Conservation (phyloP, 2,888 invertebrate species). For the Rhamnusium bicolor region DNA sequence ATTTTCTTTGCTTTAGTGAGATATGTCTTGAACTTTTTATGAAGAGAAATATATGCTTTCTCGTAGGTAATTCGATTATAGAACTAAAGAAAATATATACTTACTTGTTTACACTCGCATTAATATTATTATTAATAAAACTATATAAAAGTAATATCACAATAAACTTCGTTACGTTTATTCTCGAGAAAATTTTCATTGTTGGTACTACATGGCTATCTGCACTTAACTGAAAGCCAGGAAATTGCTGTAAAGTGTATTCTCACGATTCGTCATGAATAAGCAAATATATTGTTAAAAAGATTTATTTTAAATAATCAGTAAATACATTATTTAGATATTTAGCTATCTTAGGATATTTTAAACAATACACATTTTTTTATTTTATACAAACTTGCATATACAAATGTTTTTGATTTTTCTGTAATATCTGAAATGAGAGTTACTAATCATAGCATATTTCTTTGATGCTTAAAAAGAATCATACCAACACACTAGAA, state of each 20-base stretch:
- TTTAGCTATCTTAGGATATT: too few species aligned
- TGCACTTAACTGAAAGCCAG: constrained; percentile 47
- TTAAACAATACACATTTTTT: too few species aligned
- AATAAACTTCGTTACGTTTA: constrained; percentile 44
- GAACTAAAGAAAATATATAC: constrained; percentile 30
- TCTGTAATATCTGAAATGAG: too few species aligned
- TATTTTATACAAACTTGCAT: too few species aligned
- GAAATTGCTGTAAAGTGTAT: constrained; percentile 31
- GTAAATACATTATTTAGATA: too few species aligned
- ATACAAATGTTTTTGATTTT: too few species aligned
- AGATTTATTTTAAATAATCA: constrained; percentile 14
- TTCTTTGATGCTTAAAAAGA: too few species aligned
- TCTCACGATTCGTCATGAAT: constrained; percentile 44
- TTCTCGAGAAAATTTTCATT: constrained; percentile 52
- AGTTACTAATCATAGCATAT: too few species aligned
- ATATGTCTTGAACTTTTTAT: too few species aligned
- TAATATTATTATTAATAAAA: constrained; percentile 49
- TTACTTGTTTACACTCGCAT: constrained; percentile 51
- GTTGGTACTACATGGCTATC: constrained; percentile 55
- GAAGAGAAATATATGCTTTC: too few species aligned
- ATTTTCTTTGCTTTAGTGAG: not conserved
- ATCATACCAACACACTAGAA: too few species aligned
- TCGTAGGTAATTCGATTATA: too few species aligned
- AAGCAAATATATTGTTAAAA: constrained; percentile 39
- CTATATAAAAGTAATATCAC: constrained; percentile 51